A percentile compares a stretch with the other conserved stretches of the same genome.
These are phyloP conservation scores for Synanthedon formicaeformis DNA, from an alignment of 2,888 invertebrate species.

Conservation along the genomic window DNA sequence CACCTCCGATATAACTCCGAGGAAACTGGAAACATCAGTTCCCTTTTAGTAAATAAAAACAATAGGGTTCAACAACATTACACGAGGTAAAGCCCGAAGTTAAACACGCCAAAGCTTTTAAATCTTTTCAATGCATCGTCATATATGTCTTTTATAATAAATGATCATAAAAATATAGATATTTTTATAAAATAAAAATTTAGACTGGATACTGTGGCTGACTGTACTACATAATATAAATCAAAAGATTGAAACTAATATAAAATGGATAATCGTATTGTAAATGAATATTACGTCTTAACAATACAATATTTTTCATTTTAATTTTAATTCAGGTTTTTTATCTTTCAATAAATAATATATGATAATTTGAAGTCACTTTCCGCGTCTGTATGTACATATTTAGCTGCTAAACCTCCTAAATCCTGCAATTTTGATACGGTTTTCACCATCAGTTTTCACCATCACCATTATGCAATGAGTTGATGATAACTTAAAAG, in stretches of 20 bases:
- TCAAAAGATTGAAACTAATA: not conserved
- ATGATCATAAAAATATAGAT: not conserved
- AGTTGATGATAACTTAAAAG: too few relatives aligned
- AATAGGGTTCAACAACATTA: not conserved
- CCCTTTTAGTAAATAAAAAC: not conserved
- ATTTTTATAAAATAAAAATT: too few relatives aligned
- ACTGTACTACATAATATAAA: not conserved
- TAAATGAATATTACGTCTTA: not conserved
- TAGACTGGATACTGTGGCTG: too few relatives aligned
- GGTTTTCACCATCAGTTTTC: too few relatives aligned
- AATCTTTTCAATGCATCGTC: not conserved
- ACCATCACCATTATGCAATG: too few relatives aligned
- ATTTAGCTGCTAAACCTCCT: too few relatives aligned
- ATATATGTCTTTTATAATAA: not conserved
- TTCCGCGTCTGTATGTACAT: too few relatives aligned
- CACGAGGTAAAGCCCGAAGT: not conserved
- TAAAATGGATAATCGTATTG: not conserved
- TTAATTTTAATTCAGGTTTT: not conserved
- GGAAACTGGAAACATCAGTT: not conserved
- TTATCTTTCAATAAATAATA: not conserved
- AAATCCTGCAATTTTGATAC: too few relatives aligned
- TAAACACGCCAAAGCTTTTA: not conserved
- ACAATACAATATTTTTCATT: too few relatives aligned
- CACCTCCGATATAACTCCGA: not conserved
- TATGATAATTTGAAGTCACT: too few relatives aligned